These are phyloP conservation scores for Perccottus glenii DNA, from an alignment of 2,113 vertebrate genomes.

Conservation along the genomic window DNA sequence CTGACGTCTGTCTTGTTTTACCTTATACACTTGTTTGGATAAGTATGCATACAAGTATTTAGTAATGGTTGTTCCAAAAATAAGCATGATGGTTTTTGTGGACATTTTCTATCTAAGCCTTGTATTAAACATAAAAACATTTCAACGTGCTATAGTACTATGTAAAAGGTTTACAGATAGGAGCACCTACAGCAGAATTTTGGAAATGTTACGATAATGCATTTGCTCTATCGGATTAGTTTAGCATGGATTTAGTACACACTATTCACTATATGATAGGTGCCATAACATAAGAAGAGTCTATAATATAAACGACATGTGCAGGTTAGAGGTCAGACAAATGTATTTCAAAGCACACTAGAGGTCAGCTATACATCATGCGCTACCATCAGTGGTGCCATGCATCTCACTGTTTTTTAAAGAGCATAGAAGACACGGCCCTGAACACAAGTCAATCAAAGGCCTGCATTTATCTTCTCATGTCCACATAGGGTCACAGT, in stretches of 20 bases:
- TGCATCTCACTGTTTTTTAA: slow-evolving; percentile 5
- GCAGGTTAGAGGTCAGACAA: slow-evolving; percentile 45
- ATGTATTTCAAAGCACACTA: slow-evolving; percentile 45
- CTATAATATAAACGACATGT: slow-evolving; percentile 14
- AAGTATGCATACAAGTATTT: too few relatives aligned
- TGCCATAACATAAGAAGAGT: slow-evolving; percentile 16
- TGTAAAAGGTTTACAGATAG: too few relatives aligned
- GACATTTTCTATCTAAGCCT: too few relatives aligned
- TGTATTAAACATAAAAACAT: too few relatives aligned
- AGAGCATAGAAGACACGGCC: slow-evolving; percentile 17
- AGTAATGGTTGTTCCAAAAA: too few relatives aligned
- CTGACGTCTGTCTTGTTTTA: too few relatives aligned
- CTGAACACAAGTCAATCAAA: slow-evolving; percentile 56
- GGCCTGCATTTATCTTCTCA: slow-evolving; percentile 27
- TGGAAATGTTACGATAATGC: too few relatives aligned
- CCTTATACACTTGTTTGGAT: too few relatives aligned
- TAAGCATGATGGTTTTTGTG: too few relatives aligned
- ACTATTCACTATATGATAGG: slow-evolving; percentile 7
- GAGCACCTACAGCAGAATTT: too few relatives aligned
- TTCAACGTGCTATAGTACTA: too few relatives aligned
- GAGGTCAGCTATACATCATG: slow-evolving; percentile 57
- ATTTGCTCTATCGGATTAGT: too few relatives aligned
- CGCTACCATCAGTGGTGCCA: slow-evolving; percentile 9
- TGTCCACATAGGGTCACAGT: slow-evolving; percentile 34
- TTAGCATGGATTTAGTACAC: not conserved